Evolutionary conservation across 2,113 vertebrate species (phyloP).

Genomic region (Catagonus wagneri): DNA sequence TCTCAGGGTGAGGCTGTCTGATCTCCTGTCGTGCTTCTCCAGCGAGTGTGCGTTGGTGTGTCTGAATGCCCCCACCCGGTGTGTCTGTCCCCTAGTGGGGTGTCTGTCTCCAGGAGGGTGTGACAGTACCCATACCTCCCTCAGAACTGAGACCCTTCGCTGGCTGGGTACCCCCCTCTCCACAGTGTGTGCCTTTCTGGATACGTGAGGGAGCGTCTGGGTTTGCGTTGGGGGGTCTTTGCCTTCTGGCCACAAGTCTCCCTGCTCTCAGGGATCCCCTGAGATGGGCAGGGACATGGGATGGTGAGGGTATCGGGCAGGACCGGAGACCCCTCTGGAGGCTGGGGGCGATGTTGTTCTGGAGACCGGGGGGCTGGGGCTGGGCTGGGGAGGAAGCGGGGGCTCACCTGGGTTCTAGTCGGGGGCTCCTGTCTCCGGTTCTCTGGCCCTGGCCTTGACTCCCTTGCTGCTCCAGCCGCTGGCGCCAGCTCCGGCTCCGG

Average conservation of each 20-base stretch:
- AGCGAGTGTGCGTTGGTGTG: slow-evolving; percentile 38
- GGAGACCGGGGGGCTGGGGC: slow-evolving; percentile 44
- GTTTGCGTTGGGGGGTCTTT: background rate
- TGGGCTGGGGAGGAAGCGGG: slow-evolving; percentile 51
- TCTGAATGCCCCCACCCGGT: slow-evolving; percentile 50
- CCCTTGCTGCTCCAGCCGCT: slow-evolving; percentile 78
- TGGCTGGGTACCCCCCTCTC: background rate
- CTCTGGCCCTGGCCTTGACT: slow-evolving; percentile 68
- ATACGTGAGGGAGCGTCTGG: slow-evolving; percentile 64
- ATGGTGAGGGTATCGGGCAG: slow-evolving; percentile 8
- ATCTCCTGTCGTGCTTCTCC: slow-evolving; percentile 8
- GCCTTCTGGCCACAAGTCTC: slow-evolving; percentile 28
- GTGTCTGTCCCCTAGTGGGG: slow-evolving; percentile 49
- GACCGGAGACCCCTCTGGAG: slow-evolving; percentile 34
- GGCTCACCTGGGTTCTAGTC: slow-evolving; percentile 75
- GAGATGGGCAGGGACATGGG: slow-evolving; percentile 42
- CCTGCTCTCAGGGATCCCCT: background rate
- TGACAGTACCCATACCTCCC: slow-evolving; percentile 37
- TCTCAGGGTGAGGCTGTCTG: slow-evolving; percentile 74
- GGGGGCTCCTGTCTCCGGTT: slow-evolving; percentile 55
- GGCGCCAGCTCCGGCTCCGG: slow-evolving; percentile 69
- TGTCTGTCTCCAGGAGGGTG: slow-evolving; percentile 61
- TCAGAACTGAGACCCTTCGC: slow-evolving; percentile 45
- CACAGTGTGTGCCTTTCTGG: slow-evolving; percentile 12
- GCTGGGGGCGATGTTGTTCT: background rate